Percentiles rank a stretch among this genome's conserved stretches.
These are phyloP conservation scores for Craniophora ligustri DNA, from an alignment of 2,888 invertebrate genomes.

Conservation along the genomic window DNA sequence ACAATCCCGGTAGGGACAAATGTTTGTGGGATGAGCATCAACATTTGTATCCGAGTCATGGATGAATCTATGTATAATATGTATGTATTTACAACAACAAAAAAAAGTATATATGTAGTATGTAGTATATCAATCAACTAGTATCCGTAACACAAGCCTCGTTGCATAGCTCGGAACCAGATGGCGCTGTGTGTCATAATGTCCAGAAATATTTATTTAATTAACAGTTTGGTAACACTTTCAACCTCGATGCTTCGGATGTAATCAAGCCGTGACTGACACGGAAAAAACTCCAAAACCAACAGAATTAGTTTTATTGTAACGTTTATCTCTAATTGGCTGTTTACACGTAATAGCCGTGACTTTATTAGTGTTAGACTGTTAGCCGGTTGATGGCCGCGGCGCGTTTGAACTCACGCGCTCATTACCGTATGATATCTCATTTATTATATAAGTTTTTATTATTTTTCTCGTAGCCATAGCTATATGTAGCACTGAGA, in stretches of 20 bases:
- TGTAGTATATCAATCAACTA: too few species aligned
- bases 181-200: too few species aligned
- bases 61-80: too few species aligned
- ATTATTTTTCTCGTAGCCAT: slow-evolving; percentile 1
- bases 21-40: too few species aligned
- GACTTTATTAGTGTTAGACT: slow-evolving; percentile 13
- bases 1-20: too few species aligned
- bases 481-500: too few species aligned
- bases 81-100: too few species aligned
- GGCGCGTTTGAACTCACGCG: slow-evolving; percentile 36
- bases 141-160: too few species aligned
- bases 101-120: too few species aligned
- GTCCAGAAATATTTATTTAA: too few species aligned
- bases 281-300: slow-evolving; percentile 46
- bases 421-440: slow-evolving; percentile 18
- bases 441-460: slow-evolving; percentile 7
- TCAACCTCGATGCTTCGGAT: slow-evolving; percentile 4
- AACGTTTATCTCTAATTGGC: slow-evolving; percentile 49
- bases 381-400: slow-evolving; percentile 26
- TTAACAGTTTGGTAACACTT: slow-evolving; percentile 29
- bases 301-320: slow-evolving; percentile 51
- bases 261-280: slow-evolving; percentile 44
- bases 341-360: slow-evolving; percentile 41
- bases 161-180: too few species aligned
- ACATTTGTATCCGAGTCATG: too few species aligned